Conservation (phyloP, 2,113 vertebrate genomes). For the Eptesicus fuscus region DNA sequence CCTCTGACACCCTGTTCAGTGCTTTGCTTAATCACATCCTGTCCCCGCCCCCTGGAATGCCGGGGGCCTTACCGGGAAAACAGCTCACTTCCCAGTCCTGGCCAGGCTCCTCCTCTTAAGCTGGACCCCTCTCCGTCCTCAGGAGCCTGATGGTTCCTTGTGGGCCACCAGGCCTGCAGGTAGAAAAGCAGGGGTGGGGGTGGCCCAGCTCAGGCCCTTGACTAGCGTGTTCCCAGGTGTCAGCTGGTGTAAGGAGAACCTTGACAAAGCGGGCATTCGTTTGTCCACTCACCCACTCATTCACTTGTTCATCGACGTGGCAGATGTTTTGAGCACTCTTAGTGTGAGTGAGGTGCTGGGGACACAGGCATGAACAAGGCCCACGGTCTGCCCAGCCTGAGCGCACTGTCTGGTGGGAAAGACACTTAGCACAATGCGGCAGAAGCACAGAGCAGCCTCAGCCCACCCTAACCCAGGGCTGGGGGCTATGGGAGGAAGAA, state of each 20-base stretch:
- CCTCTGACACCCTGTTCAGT: conserved; percentile 9
- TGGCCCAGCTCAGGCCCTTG: background rate
- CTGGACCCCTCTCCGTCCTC: background rate
- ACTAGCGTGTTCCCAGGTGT: background rate
- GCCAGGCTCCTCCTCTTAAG: background rate
- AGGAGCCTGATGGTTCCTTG: background rate
- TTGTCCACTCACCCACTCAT: background rate
- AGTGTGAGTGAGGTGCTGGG: background rate
- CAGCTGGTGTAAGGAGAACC: fast-evolving
- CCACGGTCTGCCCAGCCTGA: background rate
- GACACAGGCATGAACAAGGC: background rate
- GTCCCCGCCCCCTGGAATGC: background rate
- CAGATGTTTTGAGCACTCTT: background rate
- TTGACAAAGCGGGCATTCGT: background rate
- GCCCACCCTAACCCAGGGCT: background rate
- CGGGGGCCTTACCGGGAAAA: conserved; percentile 21
- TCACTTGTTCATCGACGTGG: background rate
- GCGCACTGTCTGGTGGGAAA: background rate
- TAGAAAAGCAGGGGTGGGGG: background rate
- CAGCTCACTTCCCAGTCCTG: background rate
- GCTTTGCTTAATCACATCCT: conserved; percentile 58
- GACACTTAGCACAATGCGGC: background rate
- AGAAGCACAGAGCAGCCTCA: background rate
- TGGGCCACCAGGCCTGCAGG: background rate
- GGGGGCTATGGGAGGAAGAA: background rate